phyloP scores from a whole-genome alignment of 1,140 invertebrate species.

The Neomicropteryx cornuta region DNA sequence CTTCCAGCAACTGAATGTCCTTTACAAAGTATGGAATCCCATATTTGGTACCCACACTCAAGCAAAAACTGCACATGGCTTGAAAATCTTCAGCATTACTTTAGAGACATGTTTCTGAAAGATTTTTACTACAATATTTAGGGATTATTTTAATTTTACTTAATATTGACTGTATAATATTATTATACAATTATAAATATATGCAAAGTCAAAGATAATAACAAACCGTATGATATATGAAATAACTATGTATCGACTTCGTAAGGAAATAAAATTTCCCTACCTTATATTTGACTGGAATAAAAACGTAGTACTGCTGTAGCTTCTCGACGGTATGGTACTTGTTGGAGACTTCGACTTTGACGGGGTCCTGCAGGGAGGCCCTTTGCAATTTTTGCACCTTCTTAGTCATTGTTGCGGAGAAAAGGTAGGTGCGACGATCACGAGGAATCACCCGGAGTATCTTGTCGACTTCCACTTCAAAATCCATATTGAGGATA shows the following conservation, averaged over 20 bases:
- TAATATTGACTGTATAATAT: no score
- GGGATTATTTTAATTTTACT: no score
- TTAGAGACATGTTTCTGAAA: no score
- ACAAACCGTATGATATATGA: slow-evolving; percentile 2
- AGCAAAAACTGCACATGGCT: no score
- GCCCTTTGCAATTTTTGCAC: slow-evolving; percentile 94
- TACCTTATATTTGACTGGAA: slow-evolving; percentile 88
- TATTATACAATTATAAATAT: no score
- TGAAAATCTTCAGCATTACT: no score
- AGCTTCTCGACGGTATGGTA: slow-evolving; percentile 97
- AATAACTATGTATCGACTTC: not conserved
- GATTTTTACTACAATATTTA: no score
- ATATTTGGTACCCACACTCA: no score
- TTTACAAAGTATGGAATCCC: no score
- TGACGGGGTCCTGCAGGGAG: slow-evolving; percentile 83
- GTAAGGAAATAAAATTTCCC: slow-evolving; percentile 3
- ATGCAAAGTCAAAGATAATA: no score
- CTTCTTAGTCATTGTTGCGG: slow-evolving; percentile 98
- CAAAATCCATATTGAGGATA: slow-evolving; percentile 94
- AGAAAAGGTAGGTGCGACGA: slow-evolving; percentile 82
- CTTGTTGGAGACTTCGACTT: slow-evolving; percentile 92
- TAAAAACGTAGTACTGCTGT: slow-evolving; percentile 91
- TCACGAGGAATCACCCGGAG: slow-evolving; percentile 84
- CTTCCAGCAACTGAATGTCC: no score
- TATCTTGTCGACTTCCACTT: slow-evolving; percentile 93